Evolutionary conservation across 2,888 invertebrate species (phyloP), one percentile per base, ranked within the genome.

Genomic region (Nemotelus pantherinus): DNA sequence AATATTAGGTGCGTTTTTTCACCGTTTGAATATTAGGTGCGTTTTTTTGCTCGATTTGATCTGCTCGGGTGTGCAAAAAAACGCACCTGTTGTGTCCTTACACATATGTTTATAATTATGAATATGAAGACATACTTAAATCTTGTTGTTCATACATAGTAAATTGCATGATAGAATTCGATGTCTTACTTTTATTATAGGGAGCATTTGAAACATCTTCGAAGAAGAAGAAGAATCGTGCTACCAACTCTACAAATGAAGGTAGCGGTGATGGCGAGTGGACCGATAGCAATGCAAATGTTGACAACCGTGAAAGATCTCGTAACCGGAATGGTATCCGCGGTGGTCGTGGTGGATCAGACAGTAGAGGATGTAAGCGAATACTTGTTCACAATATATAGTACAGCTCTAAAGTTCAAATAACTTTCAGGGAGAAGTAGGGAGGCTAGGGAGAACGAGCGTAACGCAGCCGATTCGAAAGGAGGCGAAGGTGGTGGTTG

Each of bases 141-240:
- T 25, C 25, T 25, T 25, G 25, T 25, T 25, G 25, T 25, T 25
- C 25, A 25, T 25, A 25, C 25, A 25, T 25, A 25, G 25, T 25
- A 25, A 25, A 25, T 25, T 25, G 25, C 25, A 25, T 25, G 25
- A 25, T 25, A 25, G 25, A 25, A 25, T 25, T 25, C 25, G 25
- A 25, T 25, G 25, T 25, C 25, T 25, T 25, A 25, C 48, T 47
- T 79, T 72, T 44, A 77, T 80, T 85, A 1, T 86, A 94, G 92
- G 92, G 93, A 83, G 94, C 95, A 85, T 96, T 96, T 95, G 95
- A 94, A 84, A 94, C 93, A 79, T 91, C 90, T 77, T 93, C 94
- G 81, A 95, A 95, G 88, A 96, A 95, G 89, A 95, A 95, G 90
- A 95, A 94, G 88, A 93, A 92, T 85, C 90, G 92, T 83, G 92